Conservation (phyloP, 2,888 invertebrate genomes). For the Campoplex capitator region DNA sequence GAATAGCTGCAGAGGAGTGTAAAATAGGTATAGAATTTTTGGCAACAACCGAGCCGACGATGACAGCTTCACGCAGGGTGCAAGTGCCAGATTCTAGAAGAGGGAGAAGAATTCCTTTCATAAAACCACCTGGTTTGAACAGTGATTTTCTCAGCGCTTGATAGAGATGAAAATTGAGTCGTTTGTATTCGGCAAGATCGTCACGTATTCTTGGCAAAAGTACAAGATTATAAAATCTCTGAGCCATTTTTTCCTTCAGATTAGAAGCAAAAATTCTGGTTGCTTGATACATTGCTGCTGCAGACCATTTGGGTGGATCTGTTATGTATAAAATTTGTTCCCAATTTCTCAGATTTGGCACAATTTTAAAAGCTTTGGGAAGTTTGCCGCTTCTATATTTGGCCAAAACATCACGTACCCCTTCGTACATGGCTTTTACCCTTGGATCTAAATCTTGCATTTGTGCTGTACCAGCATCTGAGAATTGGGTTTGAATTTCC, state of each 20-base stretch:
- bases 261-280: slow-evolving; percentile 99
- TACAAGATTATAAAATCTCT: slow-evolving; percentile 97
- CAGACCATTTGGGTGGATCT: slow-evolving; percentile 97
- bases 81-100: slow-evolving; percentile 95
- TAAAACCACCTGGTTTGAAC: slow-evolving; percentile 98
- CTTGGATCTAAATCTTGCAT: slow-evolving; percentile 94
- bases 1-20: slow-evolving; percentile 97
- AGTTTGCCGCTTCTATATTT: slow-evolving; percentile 98
- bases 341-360: slow-evolving; percentile 97
- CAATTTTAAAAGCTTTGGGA: slow-evolving; percentile 99
- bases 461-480: slow-evolving; percentile 91
- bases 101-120: slow-evolving; percentile 94
- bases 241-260: slow-evolving; percentile 97
- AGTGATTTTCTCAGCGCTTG: slow-evolving; percentile 96
- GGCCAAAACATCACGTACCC: slow-evolving; percentile 93
- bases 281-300: slow-evolving; percentile 98
- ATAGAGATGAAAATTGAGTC: slow-evolving; percentile 98
- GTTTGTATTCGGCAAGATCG: slow-evolving; percentile 97
- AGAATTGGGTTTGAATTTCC: slow-evolving; percentile 94
- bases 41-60: slow-evolving; percentile 95
- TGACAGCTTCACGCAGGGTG: slow-evolving; percentile 97
- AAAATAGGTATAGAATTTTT: slow-evolving; percentile 97
- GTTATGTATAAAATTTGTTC: slow-evolving; percentile 95
- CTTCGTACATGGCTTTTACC: slow-evolving; percentile 95
- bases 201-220: slow-evolving; percentile 96